These are phyloP conservation scores for Eretmochelys imbricata DNA, from an alignment of 2,113 vertebrate genomes.

Conservation along the genomic window DNA sequence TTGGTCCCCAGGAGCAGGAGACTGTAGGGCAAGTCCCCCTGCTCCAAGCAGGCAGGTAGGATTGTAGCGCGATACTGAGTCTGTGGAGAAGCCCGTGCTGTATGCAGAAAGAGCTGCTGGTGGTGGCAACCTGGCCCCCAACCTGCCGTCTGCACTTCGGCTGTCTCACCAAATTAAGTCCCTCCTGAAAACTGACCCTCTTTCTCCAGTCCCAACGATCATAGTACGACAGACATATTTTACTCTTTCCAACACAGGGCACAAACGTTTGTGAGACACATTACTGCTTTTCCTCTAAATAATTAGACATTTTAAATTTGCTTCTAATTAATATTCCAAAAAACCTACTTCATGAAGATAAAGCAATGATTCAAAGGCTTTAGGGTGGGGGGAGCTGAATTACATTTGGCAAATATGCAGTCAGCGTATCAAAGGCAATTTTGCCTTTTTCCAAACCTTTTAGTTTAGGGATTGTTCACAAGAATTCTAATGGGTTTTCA, in stretches of 20 bases:
- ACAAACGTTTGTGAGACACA: not conserved
- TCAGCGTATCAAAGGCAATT: not conserved
- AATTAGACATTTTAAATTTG: not conserved
- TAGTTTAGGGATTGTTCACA: not conserved
- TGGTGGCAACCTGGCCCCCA: not conserved
- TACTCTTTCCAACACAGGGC: not conserved
- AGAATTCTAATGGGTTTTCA: not conserved
- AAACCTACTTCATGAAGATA: not conserved
- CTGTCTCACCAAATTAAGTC: not conserved
- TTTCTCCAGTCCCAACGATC: not conserved
- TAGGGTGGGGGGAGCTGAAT: not conserved
- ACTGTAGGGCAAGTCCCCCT: too few relatives aligned
- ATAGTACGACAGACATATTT: not conserved
- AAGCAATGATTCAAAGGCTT: not conserved
- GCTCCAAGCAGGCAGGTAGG: too few relatives aligned
- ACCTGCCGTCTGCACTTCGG: not conserved
- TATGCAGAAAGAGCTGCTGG: not conserved
- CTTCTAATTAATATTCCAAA: not conserved
- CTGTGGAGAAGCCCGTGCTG: rapidly evolving
- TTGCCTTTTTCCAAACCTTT: not conserved
- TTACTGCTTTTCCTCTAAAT: not conserved
- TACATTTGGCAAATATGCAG: not conserved
- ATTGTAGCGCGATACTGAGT: not conserved
- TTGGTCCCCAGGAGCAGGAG: too few relatives aligned
- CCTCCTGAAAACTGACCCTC: not conserved